phyloP scores from a whole-genome alignment of 2,888 invertebrate species.

The Brenthis hecate region DNA sequence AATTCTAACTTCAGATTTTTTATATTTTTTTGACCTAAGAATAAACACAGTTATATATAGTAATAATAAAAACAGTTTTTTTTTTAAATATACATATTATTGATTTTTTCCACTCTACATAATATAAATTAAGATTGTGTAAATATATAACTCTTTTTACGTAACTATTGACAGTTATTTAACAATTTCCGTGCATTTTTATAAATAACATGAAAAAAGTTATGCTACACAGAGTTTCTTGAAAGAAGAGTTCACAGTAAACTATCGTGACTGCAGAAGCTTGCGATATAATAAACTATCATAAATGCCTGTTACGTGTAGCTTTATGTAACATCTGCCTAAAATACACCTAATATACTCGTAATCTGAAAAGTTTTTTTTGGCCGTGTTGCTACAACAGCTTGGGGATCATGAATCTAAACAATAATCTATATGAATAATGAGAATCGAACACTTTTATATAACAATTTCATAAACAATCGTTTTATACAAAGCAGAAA shows the following conservation, averaged over 20 bases:
- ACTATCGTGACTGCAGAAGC: conserved; percentile 3
- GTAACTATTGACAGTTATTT: no score
- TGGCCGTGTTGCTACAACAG: conserved; percentile 8
- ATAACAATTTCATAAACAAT: background rate
- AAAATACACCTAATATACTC: conserved; percentile 23
- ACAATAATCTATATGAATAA: conserved; percentile 1
- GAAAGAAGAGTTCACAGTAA: conserved; percentile 4
- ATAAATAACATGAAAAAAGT: background rate
- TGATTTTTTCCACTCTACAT: no score
- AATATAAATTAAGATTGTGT: no score
- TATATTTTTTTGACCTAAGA: no score
- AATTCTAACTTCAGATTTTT: no score
- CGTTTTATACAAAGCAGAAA: background rate
- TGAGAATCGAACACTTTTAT: background rate
- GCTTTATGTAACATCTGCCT: conserved; percentile 19
- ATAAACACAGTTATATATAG: no score
- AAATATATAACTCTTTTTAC: no score
- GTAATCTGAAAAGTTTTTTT: conserved; percentile 7
- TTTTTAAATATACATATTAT: no score
- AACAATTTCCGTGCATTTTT: background rate
- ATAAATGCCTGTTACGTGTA: conserved; percentile 24
- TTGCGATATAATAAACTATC: conserved; percentile 13
- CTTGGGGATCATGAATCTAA: background rate
- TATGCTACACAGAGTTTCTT: background rate
- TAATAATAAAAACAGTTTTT: no score